Evolutionary conservation across 2,888 invertebrate genomes (phyloP).

Genomic region (Acanthococcus lagerstroemiae): DNA sequence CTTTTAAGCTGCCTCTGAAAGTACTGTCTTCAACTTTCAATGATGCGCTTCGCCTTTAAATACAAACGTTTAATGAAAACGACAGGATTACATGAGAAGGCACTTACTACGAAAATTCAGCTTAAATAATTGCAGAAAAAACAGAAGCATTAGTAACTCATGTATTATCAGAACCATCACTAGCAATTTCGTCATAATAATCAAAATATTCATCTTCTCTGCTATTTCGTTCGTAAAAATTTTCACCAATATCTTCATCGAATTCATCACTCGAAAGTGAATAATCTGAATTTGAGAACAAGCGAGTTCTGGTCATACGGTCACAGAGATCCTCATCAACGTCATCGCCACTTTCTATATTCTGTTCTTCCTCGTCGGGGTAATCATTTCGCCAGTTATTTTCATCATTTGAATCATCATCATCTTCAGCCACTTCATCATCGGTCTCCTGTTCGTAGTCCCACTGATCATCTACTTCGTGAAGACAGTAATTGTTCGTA

Average conservation of each 20-base stretch:
- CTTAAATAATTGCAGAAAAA: too few species aligned
- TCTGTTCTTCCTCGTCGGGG: constrained; percentile 13
- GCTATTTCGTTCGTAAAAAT: too few species aligned
- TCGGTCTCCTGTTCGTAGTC: constrained; percentile 1
- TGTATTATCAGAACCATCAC: background rate
- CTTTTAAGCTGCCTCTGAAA: too few species aligned
- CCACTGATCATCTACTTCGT: background rate
- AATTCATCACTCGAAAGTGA: constrained; percentile 7
- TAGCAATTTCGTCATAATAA: constrained; percentile 16
- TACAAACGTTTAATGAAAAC: too few species aligned
- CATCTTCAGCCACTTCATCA: constrained; percentile 1
- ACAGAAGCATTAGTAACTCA: too few species aligned
- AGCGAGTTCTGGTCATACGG: background rate
- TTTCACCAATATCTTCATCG: constrained; percentile 1
- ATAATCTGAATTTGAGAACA: background rate
- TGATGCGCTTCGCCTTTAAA: too few species aligned
- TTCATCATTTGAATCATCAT: constrained; percentile 24
- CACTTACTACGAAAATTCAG: too few species aligned
- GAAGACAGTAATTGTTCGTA: background rate
- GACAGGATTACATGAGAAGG: too few species aligned
- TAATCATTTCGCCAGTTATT: constrained; percentile 23
- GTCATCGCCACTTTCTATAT: constrained; percentile 5
- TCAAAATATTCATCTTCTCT: background rate
- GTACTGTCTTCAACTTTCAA: too few species aligned
- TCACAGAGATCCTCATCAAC: too few species aligned